Base-by-base conservation (phyloP, 2,797 vertebrate species). In the Falco concolor region DNA sequence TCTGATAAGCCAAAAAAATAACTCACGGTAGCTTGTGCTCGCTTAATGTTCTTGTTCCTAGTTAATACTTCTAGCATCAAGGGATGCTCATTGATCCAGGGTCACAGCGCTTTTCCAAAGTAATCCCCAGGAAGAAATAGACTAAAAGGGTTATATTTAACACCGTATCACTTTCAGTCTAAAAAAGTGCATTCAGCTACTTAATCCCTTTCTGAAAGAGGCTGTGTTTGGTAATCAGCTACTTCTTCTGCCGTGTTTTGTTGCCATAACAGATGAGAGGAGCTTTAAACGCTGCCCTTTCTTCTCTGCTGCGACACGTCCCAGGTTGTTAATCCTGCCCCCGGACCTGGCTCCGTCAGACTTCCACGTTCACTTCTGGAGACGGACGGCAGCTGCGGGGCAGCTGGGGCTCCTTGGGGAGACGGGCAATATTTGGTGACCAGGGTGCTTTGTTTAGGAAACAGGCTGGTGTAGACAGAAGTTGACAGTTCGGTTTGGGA, bases 261-360 rank as follows among this genome's bases (percentile, higher is more conserved):
- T 78, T 97, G 96, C 89, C 87, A 36, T 28, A 95, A 93, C 94
- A 96, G 95, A 95, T 60, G 87, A 96, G 89, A 61, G 53, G 47
- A 90, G 96, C 94, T 84, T 76, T 87, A 89, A 91, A 97, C 10
- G 44, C 97, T 88, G 95, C 93, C 88, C 92, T 96, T 96, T 75
- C 93, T 94, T 94, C 97, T 96, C 94, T 90, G 94, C 89, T 93
- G 87, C 45, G 93, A 96, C 97, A 97, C 97, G 81, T 70, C 87
- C 28, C 95, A 93, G 96, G 96, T 70, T 86, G 61, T 94, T 97
- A 97, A 97, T 98, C 97, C 98, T 97, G 96, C 98, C 98, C 98
- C 9, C 78, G 96, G 97, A 97, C 96, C 96, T 94, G 93, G 93
- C 83, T 97, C 90, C 74, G 95, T 97, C 98, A 97, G 97, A 97